phyloP scores from a whole-genome alignment of 2,888 invertebrate genomes.

The Scaptodrosophila latifasciaeformis region DNA sequence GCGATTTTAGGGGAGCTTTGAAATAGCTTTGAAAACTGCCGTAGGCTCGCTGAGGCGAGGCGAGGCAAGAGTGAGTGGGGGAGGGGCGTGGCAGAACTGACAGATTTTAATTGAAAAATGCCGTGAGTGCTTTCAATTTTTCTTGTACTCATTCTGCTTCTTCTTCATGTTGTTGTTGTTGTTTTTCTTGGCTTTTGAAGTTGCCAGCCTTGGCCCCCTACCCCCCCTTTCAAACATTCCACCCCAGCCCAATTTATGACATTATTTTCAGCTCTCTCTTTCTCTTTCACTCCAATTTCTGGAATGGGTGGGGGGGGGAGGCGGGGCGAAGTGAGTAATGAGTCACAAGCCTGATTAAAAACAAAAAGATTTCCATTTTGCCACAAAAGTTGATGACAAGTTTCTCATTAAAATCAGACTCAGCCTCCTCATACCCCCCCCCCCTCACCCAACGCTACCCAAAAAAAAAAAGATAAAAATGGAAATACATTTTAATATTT shows the following conservation, averaged over 20 bases:
- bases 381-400: too few relatives aligned
- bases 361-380: too few relatives aligned
- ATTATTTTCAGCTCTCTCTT: too few relatives aligned
- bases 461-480: neutral
- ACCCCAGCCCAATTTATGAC: too few relatives aligned
- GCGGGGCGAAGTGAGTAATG: neutral
- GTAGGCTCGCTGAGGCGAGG: neutral
- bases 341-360: too few relatives aligned
- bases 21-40: neutral
- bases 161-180: neutral
- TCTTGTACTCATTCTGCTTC: neutral
- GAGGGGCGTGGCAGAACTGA: neutral
- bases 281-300: too few relatives aligned
- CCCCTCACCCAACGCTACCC: too few relatives aligned
- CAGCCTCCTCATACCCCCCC: too few relatives aligned
- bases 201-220: too few relatives aligned
- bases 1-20: neutral
- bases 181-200: slow-evolving; percentile 49
- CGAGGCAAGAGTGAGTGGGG: neutral
- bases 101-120: slow-evolving; percentile 62
- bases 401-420: too few relatives aligned
- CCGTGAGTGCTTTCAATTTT: slow-evolving; percentile 35
- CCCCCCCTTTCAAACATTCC: too few relatives aligned
- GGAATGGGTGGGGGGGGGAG: slow-evolving; percentile 3
- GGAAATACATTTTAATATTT: neutral